These are phyloP conservation scores for Vanessa cardui DNA, from an alignment of 2,888 invertebrate species.

Conservation along the genomic window DNA sequence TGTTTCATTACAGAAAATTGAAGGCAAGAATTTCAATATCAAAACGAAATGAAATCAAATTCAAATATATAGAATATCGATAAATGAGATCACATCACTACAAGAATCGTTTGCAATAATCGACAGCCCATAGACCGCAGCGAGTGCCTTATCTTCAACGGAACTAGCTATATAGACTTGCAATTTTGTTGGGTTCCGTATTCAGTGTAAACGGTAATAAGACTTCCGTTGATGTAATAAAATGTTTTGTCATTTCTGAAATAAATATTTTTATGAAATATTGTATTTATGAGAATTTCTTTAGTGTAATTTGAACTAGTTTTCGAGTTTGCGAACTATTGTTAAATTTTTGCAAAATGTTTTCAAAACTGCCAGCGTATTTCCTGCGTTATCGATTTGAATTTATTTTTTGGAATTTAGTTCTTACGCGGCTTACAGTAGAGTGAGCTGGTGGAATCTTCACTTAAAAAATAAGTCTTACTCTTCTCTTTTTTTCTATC, in stretches of 20 bases:
- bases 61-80: slow-evolving; percentile 25
- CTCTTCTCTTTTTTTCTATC: too few relatives aligned
- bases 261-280: not conserved
- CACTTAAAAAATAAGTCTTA: too few relatives aligned
- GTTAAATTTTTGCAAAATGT: too few relatives aligned
- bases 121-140: slow-evolving; percentile 61
- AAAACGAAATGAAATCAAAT: not conserved
- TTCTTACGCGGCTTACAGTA: too few relatives aligned
- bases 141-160: slow-evolving; percentile 48
- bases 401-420: too few relatives aligned
- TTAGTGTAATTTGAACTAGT: not conserved
- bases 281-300: not conserved
- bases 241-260: not conserved
- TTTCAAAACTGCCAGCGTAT: too few relatives aligned
- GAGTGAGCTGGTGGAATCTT: too few relatives aligned
- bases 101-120: slow-evolving; percentile 60
- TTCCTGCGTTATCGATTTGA: too few relatives aligned
- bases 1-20: too few relatives aligned
- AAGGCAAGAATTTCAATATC: too few relatives aligned
- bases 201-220: slow-evolving; percentile 30
- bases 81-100: slow-evolving; percentile 47
- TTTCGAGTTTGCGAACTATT: not conserved
- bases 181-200: slow-evolving; percentile 45
- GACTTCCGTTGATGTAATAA: slow-evolving; percentile 23
- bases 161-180: slow-evolving; percentile 43